Conservation (phyloP, 92 coral and sea anemone genomes). For the Phenganax subtilis region DNA sequence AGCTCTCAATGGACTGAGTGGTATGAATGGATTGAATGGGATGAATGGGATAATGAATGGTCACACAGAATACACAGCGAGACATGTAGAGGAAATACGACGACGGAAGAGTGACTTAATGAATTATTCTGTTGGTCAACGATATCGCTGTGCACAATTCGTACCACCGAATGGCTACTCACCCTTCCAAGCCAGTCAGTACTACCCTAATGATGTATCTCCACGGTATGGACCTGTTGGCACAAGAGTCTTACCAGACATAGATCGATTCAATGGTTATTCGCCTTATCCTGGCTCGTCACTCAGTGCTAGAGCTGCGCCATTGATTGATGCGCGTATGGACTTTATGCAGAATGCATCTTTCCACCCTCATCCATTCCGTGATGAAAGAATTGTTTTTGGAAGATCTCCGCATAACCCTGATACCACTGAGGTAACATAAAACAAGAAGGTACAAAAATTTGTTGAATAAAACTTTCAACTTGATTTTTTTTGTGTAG, state of each 20-base stretch:
- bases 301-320: background rate
- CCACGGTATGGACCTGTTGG: constrained; percentile 26
- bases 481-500: background rate
- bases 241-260: constrained; percentile 14
- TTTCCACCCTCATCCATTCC: constrained; percentile 7
- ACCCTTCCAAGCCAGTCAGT: constrained; percentile 8
- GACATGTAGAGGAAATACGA: constrained; percentile 10
- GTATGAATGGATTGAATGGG: constrained; percentile 49
- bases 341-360: constrained; percentile 27
- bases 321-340: constrained; percentile 18
- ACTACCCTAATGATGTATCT: constrained; percentile 15
- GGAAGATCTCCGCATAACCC: constrained; percentile 1
- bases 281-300: constrained; percentile 10
- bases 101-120: constrained; percentile 22
- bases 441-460: background rate
- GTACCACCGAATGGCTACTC: constrained; percentile 18
- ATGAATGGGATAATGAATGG: constrained; percentile 73
- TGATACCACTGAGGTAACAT: background rate
- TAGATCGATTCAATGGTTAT: constrained; percentile 22
- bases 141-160: constrained; percentile 27
- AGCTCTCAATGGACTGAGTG: constrained; percentile 30
- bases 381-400: background rate
- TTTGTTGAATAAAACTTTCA: too few species aligned
- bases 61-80: constrained; percentile 39
- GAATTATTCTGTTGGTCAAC: constrained; percentile 28